A percentile compares a stretch with the other conserved stretches of the same genome.
These are phyloP conservation scores for Acleris emargana DNA, from an alignment of 2,888 invertebrate species.

Conservation along the genomic window DNA sequence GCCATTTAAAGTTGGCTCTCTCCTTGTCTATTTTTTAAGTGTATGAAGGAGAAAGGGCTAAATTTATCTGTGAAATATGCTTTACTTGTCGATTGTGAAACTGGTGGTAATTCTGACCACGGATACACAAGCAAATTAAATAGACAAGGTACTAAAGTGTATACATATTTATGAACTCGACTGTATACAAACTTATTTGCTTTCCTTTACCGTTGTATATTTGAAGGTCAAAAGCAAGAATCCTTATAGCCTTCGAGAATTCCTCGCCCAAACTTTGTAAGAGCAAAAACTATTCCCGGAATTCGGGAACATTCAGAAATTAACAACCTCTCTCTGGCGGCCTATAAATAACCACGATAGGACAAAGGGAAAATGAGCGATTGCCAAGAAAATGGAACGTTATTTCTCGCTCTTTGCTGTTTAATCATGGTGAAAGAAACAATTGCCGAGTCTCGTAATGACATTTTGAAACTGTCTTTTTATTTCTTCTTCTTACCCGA, in stretches of 20 bases:
- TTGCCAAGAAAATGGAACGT: conserved; percentile 13
- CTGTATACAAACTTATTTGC: too few relatives aligned
- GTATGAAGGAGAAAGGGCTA: too few relatives aligned
- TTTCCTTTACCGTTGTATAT: too few relatives aligned
- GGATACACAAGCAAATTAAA: too few relatives aligned
- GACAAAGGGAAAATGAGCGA: conserved; percentile 21
- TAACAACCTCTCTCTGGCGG: neutral
- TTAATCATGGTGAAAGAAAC: conserved; percentile 12
- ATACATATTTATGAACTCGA: too few relatives aligned
- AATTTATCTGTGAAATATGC: too few relatives aligned
- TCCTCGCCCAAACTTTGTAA: neutral
- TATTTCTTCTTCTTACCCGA: neutral
- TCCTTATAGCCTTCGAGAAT: neutral
- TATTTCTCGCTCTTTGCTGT: conserved; percentile 1
- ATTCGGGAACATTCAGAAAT: conserved; percentile 5
- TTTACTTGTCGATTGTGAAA: too few relatives aligned
- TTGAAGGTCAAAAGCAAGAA: neutral
- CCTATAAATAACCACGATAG: conserved; percentile 12
- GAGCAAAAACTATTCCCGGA: neutral
- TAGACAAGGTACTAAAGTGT: too few relatives aligned
- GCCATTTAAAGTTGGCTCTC: too few relatives aligned
- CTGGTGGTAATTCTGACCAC: too few relatives aligned
- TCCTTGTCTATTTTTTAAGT: too few relatives aligned
- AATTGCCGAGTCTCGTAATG: conserved; percentile 9
- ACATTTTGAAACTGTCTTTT: conserved; percentile 1